Conservation (phyloP, 2,797 vertebrate genomes). For the Crotalus adamanteus region DNA sequence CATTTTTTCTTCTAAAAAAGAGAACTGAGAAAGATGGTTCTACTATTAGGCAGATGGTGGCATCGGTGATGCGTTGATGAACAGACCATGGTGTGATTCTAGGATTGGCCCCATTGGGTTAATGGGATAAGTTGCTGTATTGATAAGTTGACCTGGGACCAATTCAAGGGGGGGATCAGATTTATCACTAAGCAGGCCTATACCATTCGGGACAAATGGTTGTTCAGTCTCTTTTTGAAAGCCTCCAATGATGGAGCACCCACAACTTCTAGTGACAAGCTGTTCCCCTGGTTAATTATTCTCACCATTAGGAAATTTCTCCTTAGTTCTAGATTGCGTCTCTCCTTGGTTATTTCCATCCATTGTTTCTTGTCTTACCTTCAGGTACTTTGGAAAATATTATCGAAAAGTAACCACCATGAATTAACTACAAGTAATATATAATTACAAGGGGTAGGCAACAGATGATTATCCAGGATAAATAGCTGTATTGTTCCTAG, state of each 20-base stretch:
- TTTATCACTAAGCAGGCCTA: background rate
- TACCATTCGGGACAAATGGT: too few relatives aligned
- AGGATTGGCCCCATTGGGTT: background rate
- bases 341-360: background rate
- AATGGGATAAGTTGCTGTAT: background rate
- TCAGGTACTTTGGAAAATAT: background rate
- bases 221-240: background rate
- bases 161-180: background rate
- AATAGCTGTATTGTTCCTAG: conserved; percentile 58
- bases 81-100: background rate
- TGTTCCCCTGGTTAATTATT: background rate
- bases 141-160: background rate
- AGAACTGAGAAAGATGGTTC: background rate
- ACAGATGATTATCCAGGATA: conserved; percentile 42
- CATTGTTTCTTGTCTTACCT: background rate
- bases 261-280: background rate
- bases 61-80: background rate
- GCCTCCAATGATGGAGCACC: background rate
- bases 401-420: background rate
- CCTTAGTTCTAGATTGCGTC: background rate
- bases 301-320: background rate
- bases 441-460: conserved; percentile 11
- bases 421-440: background rate
- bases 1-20: background rate
- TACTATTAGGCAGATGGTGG: background rate